Percentiles rank a stretch among this genome's conserved stretches.
Evolutionary conservation across 2,113 vertebrate species (phyloP).

Genomic region (Oceanodroma tethys): DNA sequence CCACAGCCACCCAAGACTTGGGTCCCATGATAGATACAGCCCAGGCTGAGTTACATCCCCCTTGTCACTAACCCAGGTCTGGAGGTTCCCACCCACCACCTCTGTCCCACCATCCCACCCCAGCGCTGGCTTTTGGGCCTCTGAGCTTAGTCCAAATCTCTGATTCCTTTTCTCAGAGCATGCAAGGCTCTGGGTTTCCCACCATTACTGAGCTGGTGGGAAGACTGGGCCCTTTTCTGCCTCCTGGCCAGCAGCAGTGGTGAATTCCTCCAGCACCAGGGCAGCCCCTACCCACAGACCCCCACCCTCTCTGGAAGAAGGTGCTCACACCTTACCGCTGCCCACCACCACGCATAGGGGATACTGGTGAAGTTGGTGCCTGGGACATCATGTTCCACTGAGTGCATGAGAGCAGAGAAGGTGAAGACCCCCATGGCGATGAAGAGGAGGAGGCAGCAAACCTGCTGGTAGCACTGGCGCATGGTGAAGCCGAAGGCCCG

Average conservation of each 20-base stretch:
- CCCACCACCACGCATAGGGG: slow-evolving; percentile 91
- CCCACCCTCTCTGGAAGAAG: not conserved
- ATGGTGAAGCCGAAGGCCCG: slow-evolving; percentile 90
- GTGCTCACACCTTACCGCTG: slow-evolving; percentile 79
- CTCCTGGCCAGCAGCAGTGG: not conserved
- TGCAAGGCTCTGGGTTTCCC: not conserved
- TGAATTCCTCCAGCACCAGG: not conserved
- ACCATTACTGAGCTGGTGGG: not conserved
- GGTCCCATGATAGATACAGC: not conserved
- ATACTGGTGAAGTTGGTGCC: slow-evolving; percentile 90
- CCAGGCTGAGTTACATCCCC: not conserved
- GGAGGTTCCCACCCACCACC: not conserved
- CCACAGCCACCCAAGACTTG: not conserved
- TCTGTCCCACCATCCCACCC: not conserved
- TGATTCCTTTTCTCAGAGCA: not conserved
- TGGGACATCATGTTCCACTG: slow-evolving; percentile 84
- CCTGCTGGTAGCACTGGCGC: slow-evolving; percentile 90
- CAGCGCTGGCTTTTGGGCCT: not conserved
- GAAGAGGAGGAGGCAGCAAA: slow-evolving; percentile 90
- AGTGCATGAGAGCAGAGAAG: slow-evolving; percentile 90
- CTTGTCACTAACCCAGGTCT: not conserved
- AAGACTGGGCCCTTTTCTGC: not conserved
- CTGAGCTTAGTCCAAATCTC: not conserved
- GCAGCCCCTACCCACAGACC: not conserved
- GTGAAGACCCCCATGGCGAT: slow-evolving; percentile 91